Evolutionary conservation across 2,888 invertebrate genomes (phyloP).

Genomic region (Dolichopus griseipennis): DNA sequence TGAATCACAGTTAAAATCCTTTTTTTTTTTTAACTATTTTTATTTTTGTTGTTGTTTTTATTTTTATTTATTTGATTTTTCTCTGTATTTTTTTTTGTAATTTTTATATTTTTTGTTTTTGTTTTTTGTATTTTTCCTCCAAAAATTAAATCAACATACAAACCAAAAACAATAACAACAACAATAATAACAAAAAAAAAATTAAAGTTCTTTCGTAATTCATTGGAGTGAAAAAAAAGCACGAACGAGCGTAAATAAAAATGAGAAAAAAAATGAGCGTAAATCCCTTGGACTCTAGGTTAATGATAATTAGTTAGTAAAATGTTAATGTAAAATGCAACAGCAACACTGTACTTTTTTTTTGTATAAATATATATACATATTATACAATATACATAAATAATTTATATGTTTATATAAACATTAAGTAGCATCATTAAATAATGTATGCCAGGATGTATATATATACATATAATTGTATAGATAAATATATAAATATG

Average conservation of each 20-base stretch:
- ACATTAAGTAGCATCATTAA: too few species aligned
- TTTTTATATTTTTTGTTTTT: not conserved
- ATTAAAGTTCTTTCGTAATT: not conserved
- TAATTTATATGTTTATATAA: too few species aligned
- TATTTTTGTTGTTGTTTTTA: not conserved
- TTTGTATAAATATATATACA: not conserved
- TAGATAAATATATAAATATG: too few species aligned
- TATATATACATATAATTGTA: too few species aligned
- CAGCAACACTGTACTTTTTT: not conserved
- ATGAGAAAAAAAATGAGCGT: not conserved
- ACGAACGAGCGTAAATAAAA: not conserved
- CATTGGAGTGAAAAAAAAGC: not conserved
- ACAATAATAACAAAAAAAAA: not conserved
- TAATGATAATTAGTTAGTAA: conserved; percentile 4
- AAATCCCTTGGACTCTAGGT: not conserved
- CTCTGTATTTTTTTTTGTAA: not conserved
- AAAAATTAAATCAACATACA: not conserved
- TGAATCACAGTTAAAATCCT: conserved; percentile 3
- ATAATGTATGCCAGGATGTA: too few species aligned
- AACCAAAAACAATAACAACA: not conserved
- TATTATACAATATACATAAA: too few species aligned
- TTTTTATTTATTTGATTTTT: not conserved
- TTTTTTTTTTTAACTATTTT: not conserved
- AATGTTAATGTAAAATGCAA: conserved; percentile 1
- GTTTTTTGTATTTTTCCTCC: not conserved